Evolutionary conservation across 1,140 invertebrate species (phyloP).

Genomic region (Listronotus oregonensis): DNA sequence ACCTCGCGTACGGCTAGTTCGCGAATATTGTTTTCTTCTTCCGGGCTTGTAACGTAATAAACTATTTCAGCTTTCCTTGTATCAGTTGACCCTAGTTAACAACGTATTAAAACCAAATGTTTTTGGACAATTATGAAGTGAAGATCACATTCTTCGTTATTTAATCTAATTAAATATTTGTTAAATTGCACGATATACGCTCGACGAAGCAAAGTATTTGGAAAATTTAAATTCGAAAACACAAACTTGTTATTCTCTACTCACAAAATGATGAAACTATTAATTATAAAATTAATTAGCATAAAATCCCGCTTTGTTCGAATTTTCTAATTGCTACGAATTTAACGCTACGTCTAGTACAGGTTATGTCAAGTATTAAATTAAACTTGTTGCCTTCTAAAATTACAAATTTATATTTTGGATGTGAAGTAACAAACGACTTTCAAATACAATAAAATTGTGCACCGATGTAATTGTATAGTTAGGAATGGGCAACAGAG

Average conservation of each 20-base stretch:
- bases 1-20: no score
- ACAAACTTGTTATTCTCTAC: constrained; percentile 2
- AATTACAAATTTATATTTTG: not conserved
- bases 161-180: not conserved
- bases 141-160: no score
- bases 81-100: no score
- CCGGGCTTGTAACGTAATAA: no score
- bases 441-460: no score
- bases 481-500: no score
- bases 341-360: constrained; percentile 22
- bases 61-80: no score
- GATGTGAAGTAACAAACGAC: no score
- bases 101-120: no score
- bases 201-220: constrained; percentile 1
- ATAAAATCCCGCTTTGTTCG: constrained; percentile 17
- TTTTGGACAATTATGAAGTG: no score
- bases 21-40: no score
- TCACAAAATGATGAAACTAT: constrained; percentile 6
- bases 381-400: constrained; percentile 16
- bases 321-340: constrained; percentile 17
- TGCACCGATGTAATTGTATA: no score
- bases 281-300: constrained; percentile 23
- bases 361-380: constrained; percentile 20
- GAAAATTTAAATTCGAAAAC: constrained; percentile 3
- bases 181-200: not conserved